phyloP scores from a whole-genome alignment of 2,113 vertebrate species.

The Pterophyllum scalare region DNA sequence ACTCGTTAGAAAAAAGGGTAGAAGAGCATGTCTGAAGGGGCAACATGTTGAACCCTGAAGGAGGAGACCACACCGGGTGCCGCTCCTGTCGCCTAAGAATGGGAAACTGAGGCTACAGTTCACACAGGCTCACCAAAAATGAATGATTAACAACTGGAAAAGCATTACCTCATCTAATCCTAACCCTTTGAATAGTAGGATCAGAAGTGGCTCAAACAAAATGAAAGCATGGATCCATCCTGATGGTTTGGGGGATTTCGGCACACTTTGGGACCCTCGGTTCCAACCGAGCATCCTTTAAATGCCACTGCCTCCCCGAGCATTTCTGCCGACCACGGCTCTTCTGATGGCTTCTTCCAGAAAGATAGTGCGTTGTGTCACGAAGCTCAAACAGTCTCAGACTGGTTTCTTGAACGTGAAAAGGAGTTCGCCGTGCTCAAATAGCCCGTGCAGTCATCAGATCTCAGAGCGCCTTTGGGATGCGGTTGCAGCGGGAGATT shows the following conservation, averaged over 20 bases:
- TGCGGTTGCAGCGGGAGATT: neutral
- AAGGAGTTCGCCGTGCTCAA: too few relatives aligned
- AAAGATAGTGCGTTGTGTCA: neutral
- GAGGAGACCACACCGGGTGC: neutral
- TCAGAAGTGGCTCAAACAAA: neutral
- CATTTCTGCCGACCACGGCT: neutral
- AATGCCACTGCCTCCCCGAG: neutral
- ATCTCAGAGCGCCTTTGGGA: neutral
- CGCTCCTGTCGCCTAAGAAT: rapidly evolving
- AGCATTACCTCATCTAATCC: neutral
- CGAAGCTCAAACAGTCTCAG: neutral
- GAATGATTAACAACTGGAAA: neutral
- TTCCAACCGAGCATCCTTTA: neutral
- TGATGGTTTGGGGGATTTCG: neutral
- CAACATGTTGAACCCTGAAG: too few relatives aligned
- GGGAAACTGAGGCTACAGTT: neutral
- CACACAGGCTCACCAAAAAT: neutral
- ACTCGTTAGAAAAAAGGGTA: too few relatives aligned
- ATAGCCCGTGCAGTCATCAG: too few relatives aligned
- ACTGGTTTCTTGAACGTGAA: neutral
- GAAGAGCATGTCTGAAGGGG: too few relatives aligned
- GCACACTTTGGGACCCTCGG: neutral
- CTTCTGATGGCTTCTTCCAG: neutral
- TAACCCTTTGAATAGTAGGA: neutral
- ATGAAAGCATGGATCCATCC: neutral